These are phyloP conservation scores for Neria commutata DNA, from an alignment of 2,888 invertebrate genomes.

Conservation along the genomic window DNA sequence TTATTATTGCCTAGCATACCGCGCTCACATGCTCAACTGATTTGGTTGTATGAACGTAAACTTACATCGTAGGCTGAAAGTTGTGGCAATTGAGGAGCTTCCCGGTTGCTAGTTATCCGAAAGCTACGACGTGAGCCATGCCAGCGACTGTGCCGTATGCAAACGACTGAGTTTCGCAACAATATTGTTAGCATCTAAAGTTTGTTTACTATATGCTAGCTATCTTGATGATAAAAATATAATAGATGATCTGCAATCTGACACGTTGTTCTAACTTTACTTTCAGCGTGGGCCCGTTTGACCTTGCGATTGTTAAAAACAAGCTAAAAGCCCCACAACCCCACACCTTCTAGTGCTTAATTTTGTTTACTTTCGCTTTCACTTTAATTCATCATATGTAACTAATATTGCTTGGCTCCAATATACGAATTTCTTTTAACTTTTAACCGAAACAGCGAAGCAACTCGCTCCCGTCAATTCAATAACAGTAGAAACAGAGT, in stretches of 20 bases:
- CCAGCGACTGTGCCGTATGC: conserved; percentile 46
- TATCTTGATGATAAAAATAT: neutral
- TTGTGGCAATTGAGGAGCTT: conserved; percentile 55
- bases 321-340: too few species aligned
- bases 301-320: neutral
- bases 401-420: too few species aligned
- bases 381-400: too few species aligned
- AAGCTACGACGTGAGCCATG: conserved; percentile 43
- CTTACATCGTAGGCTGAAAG: conserved; percentile 62
- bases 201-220: neutral
- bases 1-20: neutral
- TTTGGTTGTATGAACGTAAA: conserved; percentile 22
- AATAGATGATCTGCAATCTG: neutral
- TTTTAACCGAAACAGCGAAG: too few species aligned
- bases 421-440: too few species aligned
- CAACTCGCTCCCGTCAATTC: too few species aligned
- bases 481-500: too few species aligned
- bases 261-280: neutral
- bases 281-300: neutral
- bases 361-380: too few species aligned
- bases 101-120: conserved; percentile 41
- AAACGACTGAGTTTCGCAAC: conserved; percentile 37
- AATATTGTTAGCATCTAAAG: conserved; percentile 45
- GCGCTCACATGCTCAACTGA: neutral
- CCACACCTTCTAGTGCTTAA: too few species aligned